Evolutionary conservation across 2,113 vertebrate genomes (phyloP).

Genomic region (Argyrosomus japonicus): DNA sequence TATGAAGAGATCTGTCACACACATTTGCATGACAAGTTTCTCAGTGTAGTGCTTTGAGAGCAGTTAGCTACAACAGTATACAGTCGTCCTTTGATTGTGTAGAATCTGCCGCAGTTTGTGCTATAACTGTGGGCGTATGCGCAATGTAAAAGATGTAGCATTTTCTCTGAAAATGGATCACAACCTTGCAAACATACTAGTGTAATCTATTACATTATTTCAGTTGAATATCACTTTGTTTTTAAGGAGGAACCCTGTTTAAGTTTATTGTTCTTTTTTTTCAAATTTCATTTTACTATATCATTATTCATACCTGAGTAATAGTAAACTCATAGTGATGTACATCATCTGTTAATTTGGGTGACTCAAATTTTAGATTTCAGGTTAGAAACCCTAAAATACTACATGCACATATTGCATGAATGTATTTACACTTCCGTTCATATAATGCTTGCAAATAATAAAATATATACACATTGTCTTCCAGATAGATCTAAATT

Average conservation of each 20-base stretch:
- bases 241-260: neutral
- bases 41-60: slow-evolving; percentile 65
- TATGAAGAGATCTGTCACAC: slow-evolving; percentile 77
- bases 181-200: neutral
- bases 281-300: too few species aligned
- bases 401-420: neutral
- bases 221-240: neutral
- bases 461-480: neutral
- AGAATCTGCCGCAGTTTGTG: neutral
- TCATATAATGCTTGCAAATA: slow-evolving; percentile 23
- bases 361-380: neutral
- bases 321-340: neutral
- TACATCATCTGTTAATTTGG: neutral
- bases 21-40: slow-evolving; percentile 81
- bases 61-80: slow-evolving; percentile 39
- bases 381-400: neutral
- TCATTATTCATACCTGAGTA: neutral
- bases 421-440: neutral
- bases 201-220: neutral
- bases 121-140: neutral
- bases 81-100: slow-evolving; percentile 37
- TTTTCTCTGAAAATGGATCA: neutral
- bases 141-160: neutral
- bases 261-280: neutral
- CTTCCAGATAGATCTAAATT: neutral